Conservation (phyloP, 2,113 vertebrate species). For the Speoplatyrhinus poulsoni region DNA sequence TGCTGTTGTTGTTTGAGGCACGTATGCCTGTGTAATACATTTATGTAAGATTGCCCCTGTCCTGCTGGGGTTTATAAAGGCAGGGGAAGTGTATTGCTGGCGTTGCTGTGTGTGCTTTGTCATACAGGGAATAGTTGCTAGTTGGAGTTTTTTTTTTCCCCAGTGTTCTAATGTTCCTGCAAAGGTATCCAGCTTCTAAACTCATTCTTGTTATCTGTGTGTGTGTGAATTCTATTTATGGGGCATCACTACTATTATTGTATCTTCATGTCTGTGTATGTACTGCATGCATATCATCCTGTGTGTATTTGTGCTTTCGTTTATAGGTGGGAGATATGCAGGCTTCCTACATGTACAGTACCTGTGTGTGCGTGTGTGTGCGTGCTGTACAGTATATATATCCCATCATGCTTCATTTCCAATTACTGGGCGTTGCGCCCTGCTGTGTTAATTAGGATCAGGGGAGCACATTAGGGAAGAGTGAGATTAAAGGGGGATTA, state of each 20-base stretch:
- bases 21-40: not conserved
- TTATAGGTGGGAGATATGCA: not conserved
- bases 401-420: conserved; percentile 1
- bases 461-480: not conserved
- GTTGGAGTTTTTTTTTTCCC: not conserved
- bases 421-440: conserved; percentile 14
- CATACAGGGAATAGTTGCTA: not conserved
- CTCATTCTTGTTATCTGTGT: not conserved
- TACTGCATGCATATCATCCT: not conserved
- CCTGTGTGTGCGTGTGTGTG: conserved; percentile 7
- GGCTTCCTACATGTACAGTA: not conserved
- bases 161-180: not conserved
- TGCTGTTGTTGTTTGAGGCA: not conserved
- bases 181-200: not conserved
- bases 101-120: not conserved
- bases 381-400: conserved; percentile 2
- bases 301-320: conserved; percentile 6
- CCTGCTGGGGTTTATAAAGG: not conserved
- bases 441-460: conserved; percentile 45
- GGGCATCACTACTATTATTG: conserved; percentile 42
- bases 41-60: not conserved
- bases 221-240: not conserved
- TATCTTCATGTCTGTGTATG: not conserved
- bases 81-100: not conserved
- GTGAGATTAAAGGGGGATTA: conserved; percentile 2